Base-by-base conservation (phyloP, 2,888 invertebrate species). In the Caenorhabditis sp. region DNA sequence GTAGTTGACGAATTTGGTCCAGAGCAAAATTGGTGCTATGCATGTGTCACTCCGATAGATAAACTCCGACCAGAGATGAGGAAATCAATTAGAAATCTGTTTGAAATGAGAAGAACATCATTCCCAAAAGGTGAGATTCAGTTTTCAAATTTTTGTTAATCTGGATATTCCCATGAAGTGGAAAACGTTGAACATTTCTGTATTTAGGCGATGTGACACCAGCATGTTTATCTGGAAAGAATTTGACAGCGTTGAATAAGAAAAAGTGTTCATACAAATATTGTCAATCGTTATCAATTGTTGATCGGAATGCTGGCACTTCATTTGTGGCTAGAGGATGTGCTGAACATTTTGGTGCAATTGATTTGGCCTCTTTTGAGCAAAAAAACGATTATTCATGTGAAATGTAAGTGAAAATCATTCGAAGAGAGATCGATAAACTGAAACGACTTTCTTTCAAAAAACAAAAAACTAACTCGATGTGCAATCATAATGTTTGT, bases 331-430 rank as follows among this genome's bases (percentile, higher is more conserved):
- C 85, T 24, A 82, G 85, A 17, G 85, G 85, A 10, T 85, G 85
- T 58, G 85, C 85, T 0, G 85, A 85, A 66, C 73, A 79, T 36
- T 83, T 85, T 50, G 85, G 84, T 10, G 85, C 85, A 1, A 78
- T 85, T 23, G 77, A 84, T 58, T 69, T 69, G 14, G 66, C 71
- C 14, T 60, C 76, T 19, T 54, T 85, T 27, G 81, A 81, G 51
- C 69, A 71, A 37, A 76, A 81, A 37, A 69, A 69, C 26, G 84
- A 85, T 67, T 79, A 83, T 69, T 67, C 76, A 17, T 84, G 84
- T 62, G 57, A 66, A 27, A 67, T 71, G 69, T 69, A 12, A 61
- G 68, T 58, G 10, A 31, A 31, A 31, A 6, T 31, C 10, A 10
- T 31, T 31, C n/a, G 14, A 57, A 36, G n/a, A n/a, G n/a, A n/a